Percentiles rank a stretch among this genome's conserved stretches.
phyloP scores from a whole-genome alignment of 2,888 invertebrate genomes.

The Habrosyne pyritoides region DNA sequence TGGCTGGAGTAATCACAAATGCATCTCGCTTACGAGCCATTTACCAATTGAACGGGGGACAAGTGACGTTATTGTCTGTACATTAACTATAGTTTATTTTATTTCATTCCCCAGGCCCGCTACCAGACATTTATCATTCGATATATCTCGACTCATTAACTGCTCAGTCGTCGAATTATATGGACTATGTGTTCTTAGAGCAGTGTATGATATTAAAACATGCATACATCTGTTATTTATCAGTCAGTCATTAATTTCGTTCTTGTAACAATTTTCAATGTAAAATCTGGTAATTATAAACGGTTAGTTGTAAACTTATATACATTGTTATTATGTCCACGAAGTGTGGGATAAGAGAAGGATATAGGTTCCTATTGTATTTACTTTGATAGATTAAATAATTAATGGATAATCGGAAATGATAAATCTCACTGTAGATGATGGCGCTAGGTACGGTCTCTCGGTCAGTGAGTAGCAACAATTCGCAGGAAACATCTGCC shows the following conservation, averaged over 20 bases:
- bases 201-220: constrained; percentile 18
- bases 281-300: no score
- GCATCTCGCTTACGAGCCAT: constrained; percentile 61
- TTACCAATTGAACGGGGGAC: constrained; percentile 61
- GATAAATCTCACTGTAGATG: no score
- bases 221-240: background rate
- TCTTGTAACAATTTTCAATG: no score
- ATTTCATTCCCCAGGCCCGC: constrained; percentile 42
- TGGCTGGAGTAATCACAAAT: constrained; percentile 43
- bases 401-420: background rate
- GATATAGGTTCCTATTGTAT: no score
- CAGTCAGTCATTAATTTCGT: no score
- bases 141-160: constrained; percentile 60
- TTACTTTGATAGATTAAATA: background rate
- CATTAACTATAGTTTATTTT: constrained; percentile 62
- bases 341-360: no score
- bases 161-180: constrained; percentile 52
- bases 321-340: no score
- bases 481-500: constrained; percentile 59
- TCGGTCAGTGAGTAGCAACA: constrained; percentile 13
- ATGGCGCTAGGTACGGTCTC: constrained; percentile 23
- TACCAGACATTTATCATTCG: constrained; percentile 60
- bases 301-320: no score
- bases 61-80: constrained; percentile 66
- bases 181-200: constrained; percentile 17